Conservation (phyloP, 2,797 vertebrate genomes). For the Limosa lapponica region DNA sequence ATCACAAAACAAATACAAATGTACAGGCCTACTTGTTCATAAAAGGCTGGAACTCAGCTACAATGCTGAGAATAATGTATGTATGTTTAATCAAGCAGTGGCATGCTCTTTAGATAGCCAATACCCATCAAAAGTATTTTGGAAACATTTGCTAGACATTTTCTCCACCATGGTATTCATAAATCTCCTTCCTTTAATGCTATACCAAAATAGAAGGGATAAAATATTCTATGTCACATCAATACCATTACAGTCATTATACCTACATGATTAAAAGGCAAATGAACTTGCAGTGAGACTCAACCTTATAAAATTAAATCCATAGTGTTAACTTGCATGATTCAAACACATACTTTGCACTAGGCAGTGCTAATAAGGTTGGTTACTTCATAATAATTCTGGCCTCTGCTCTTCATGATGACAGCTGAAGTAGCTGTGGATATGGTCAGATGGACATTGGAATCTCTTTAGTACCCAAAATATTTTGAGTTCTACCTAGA, state of each 20-base stretch:
- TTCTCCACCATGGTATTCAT: background rate
- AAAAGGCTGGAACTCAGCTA: background rate
- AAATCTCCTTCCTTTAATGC: background rate
- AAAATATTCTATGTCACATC: background rate
- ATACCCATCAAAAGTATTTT: background rate
- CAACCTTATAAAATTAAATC: background rate
- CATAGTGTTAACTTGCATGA: background rate
- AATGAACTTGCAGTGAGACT: background rate
- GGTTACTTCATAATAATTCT: background rate
- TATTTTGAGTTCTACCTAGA: background rate
- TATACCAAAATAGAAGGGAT: background rate
- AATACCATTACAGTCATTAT: background rate
- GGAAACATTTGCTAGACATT: background rate
- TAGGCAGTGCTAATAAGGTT: background rate
- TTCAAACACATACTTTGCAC: rapidly evolving
- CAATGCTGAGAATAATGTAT: background rate
- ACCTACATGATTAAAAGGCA: background rate
- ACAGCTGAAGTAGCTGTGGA: background rate
- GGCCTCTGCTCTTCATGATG: background rate
- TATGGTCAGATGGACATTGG: rapidly evolving
- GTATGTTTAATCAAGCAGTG: background rate
- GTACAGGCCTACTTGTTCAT: background rate
- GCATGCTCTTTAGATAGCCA: background rate
- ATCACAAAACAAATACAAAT: background rate
- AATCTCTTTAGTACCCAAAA: background rate